Percentiles rank a stretch among this genome's conserved stretches.
phyloP scores from a whole-genome alignment of 2,113 vertebrate genomes.

The Neolamprologus sp. region DNA sequence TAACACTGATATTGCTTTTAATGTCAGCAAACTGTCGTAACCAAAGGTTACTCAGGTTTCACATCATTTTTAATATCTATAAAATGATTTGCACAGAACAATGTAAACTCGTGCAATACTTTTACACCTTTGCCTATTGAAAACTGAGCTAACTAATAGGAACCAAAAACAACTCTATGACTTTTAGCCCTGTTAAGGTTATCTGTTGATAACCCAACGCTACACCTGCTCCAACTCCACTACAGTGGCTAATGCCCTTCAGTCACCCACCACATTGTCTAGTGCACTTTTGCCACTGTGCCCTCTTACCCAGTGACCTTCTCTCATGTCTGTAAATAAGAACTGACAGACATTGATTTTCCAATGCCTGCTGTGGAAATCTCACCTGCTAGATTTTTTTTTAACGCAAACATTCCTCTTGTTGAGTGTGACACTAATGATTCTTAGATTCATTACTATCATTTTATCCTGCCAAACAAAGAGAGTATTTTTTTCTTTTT shows the following conservation, averaged over 20 bases:
- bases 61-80: not conserved
- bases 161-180: not conserved
- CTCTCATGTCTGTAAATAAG: not conserved
- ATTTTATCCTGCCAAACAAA: not conserved
- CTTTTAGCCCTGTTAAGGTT: not conserved
- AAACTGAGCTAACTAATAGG: not conserved
- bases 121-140: not conserved
- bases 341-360: not conserved
- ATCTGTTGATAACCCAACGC: not conserved
- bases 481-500: not conserved
- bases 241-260: not conserved
- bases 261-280: not conserved
- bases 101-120: not conserved
- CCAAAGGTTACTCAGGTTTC: not conserved
- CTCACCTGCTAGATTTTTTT: not conserved
- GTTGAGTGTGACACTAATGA: not conserved
- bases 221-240: not conserved
- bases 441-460: not conserved
- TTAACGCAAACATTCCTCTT: not conserved
- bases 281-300: not conserved
- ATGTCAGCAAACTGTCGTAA: not conserved
- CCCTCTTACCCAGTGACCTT: slow-evolving; percentile 28
- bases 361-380: not conserved
- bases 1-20: not conserved
- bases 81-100: not conserved